Conservation (phyloP, 2,888 invertebrate genomes). For the Aphrophora alni region DNA sequence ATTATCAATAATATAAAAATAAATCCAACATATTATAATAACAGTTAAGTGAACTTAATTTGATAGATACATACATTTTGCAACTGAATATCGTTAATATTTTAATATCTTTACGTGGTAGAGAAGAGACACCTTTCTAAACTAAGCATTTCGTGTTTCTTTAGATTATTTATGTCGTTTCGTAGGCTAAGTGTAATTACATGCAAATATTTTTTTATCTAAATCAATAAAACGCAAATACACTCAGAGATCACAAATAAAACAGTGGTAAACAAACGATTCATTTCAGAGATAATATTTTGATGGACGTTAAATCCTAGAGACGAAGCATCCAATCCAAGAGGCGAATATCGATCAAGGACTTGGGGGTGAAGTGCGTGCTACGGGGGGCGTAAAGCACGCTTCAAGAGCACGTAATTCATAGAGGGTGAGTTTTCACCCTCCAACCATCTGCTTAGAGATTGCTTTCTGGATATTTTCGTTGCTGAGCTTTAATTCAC, state of each 20-base stretch:
- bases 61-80: no score
- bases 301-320: not conserved
- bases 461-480: not conserved
- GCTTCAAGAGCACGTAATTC: constrained; percentile 9
- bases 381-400: not conserved
- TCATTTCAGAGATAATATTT: not conserved
- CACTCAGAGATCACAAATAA: not conserved
- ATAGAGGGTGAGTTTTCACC: not conserved
- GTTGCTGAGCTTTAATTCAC: not conserved
- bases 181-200: not conserved
- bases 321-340: not conserved
- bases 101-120: no score
- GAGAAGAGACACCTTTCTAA: no score
- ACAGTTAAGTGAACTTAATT: no score
- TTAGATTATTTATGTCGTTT: no score
- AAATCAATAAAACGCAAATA: not conserved
- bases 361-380: not conserved
- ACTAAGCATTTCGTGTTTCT: no score
- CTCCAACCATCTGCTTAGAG: not conserved
- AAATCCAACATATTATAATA: no score
- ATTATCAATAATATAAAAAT: no score
- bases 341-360: not conserved
- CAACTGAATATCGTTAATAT: no score
- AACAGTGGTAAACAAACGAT: not conserved
- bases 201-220: not conserved